Evolutionary conservation across 2,888 invertebrate genomes (phyloP).

Genomic region (Andricus curvator): DNA sequence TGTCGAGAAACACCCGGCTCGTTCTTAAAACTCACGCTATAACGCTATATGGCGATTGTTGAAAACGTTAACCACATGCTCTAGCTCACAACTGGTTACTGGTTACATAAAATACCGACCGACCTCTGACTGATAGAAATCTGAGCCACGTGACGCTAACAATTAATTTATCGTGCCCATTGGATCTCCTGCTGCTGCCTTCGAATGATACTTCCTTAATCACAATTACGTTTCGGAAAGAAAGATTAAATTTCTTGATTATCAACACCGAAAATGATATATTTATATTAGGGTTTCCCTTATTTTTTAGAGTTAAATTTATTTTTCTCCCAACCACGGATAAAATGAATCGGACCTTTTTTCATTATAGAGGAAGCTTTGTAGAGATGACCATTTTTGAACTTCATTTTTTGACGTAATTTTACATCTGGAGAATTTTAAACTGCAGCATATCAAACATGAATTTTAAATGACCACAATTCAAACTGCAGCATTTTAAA

Average conservation of each 20-base stretch:
- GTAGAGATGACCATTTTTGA: too few relatives aligned
- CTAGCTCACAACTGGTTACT: too few relatives aligned
- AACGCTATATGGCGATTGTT: background rate
- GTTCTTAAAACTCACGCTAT: constrained; percentile 35
- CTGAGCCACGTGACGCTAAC: constrained; percentile 20
- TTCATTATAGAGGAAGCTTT: too few relatives aligned
- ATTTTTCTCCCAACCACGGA: too few relatives aligned
- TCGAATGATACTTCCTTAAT: constrained; percentile 12
- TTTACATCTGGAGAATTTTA: too few relatives aligned
- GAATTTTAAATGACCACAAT: too few relatives aligned
- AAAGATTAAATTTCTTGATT: background rate
- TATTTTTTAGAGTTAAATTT: too few relatives aligned
- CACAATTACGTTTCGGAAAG: background rate
- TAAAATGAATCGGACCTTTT: too few relatives aligned
- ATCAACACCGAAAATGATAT: background rate
- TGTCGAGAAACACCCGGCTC: constrained; percentile 38
- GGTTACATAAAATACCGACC: constrained; percentile 12
- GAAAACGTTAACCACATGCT: constrained; percentile 31
- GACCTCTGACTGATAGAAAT: constrained; percentile 14
- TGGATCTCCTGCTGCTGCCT: background rate
- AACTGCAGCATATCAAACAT: too few relatives aligned
- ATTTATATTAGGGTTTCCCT: too few relatives aligned
- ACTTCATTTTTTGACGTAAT: too few relatives aligned
- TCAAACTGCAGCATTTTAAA: too few relatives aligned
- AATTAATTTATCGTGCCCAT: constrained; percentile 5